A percentile compares a stretch with the other conserved stretches of the same genome.
phyloP scores from a whole-genome alignment of 2,797 vertebrate species.

The Anabacerthia variegaticeps region DNA sequence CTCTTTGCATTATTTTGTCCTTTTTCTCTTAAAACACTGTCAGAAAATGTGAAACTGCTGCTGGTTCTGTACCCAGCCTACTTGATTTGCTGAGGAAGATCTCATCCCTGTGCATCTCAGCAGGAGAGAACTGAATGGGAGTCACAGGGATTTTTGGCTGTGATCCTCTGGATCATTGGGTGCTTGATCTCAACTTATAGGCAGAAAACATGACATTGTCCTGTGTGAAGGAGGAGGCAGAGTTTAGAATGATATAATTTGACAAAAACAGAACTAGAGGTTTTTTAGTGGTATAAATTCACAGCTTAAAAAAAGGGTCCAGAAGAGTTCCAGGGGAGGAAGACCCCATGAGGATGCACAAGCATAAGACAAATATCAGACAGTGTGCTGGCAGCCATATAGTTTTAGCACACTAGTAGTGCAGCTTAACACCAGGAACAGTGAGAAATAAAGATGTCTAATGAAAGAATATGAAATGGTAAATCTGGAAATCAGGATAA shows the following conservation, averaged over 20 bases:
- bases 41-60: background rate
- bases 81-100: background rate
- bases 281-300: background rate
- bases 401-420: background rate
- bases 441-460: background rate
- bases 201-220: background rate
- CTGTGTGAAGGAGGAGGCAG: background rate
- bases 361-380: background rate
- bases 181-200: background rate
- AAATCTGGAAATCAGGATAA: background rate
- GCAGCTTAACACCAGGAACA: background rate
- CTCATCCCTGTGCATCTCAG: background rate
- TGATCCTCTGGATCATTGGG: background rate
- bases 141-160: background rate
- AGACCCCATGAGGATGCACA: background rate
- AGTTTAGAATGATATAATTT: background rate
- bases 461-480: background rate
- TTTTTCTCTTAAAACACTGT: background rate
- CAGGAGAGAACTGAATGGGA: background rate
- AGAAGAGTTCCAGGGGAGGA: background rate
- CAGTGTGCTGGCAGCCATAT: background rate
- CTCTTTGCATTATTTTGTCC: background rate
- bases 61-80: background rate
- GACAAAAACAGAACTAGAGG: background rate
- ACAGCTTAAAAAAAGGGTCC: rapidly evolving